Conservation (phyloP, 2,797 vertebrate species). For the Falco berigora region DNA sequence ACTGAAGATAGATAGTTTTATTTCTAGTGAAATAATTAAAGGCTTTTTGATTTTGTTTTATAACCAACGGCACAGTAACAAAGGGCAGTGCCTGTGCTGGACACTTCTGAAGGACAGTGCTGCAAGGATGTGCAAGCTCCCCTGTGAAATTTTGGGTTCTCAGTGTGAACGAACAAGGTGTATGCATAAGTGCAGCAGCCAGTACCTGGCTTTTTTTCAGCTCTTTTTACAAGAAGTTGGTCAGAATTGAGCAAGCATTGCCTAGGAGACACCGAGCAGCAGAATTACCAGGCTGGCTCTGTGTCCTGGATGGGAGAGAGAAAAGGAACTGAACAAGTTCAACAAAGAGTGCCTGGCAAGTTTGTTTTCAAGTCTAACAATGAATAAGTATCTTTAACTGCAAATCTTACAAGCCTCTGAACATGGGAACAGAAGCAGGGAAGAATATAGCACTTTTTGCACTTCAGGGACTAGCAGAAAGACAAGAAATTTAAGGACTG, state of each 20-base stretch:
- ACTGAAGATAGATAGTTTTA: neutral
- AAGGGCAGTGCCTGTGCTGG: neutral
- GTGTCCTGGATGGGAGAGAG: neutral
- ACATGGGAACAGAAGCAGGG: neutral
- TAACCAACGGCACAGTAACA: neutral
- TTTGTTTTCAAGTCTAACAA: neutral
- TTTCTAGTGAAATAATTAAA: neutral
- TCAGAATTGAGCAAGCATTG: neutral
- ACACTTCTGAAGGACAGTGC: neutral
- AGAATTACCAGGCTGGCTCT: neutral
- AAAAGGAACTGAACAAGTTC: neutral
- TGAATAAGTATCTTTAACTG: neutral
- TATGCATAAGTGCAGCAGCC: neutral
- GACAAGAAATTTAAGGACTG: neutral
- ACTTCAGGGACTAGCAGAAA: neutral
- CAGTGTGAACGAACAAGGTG: neutral
- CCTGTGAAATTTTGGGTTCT: neutral
- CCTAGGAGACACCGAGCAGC: neutral
- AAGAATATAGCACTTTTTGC: neutral
- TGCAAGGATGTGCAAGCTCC: neutral
- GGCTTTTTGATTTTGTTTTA: neutral
- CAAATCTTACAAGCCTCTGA: neutral
- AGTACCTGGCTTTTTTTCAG: neutral
- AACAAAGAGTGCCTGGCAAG: neutral
- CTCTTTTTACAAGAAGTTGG: neutral